phyloP scores from a whole-genome alignment of 53 echinoderm and acorn worm genomes.

The Temnopleurus reevesii region DNA sequence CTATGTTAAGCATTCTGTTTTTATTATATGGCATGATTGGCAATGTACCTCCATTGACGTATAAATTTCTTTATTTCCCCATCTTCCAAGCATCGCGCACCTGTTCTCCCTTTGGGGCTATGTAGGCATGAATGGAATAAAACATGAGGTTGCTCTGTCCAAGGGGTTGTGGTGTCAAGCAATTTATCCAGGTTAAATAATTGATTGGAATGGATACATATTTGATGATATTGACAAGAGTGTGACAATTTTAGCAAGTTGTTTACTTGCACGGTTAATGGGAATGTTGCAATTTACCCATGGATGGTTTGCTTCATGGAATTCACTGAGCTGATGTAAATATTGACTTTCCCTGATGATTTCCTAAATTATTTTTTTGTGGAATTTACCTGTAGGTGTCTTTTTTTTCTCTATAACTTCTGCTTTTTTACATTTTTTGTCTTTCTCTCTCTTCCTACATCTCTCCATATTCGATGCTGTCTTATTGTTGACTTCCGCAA shows the following conservation, averaged over 20 bases:
- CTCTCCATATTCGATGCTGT: too few relatives aligned
- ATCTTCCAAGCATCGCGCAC: background rate
- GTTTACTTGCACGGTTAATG: background rate
- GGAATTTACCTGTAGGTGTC: too few relatives aligned
- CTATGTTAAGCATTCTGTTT: too few relatives aligned
- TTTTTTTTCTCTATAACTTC: too few relatives aligned
- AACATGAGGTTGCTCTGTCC: conserved; percentile 1
- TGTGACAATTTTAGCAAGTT: background rate
- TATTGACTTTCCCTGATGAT: too few relatives aligned
- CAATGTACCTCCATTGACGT: too few relatives aligned
- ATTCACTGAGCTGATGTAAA: too few relatives aligned
- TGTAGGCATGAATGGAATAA: background rate
- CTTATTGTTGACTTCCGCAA: too few relatives aligned
- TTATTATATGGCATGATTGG: too few relatives aligned
- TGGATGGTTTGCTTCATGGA: background rate
- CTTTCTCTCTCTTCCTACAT: too few relatives aligned
- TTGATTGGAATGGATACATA: conserved; percentile 32
- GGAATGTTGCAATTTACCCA: background rate
- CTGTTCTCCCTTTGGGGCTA: background rate
- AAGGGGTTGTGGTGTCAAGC: background rate
- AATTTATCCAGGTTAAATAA: conserved; percentile 8
- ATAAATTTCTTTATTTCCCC: background rate
- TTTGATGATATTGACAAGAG: background rate
- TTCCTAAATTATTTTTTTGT: too few relatives aligned
- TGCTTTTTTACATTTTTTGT: too few relatives aligned